phyloP scores from a whole-genome alignment of 2,888 invertebrate species.

The Chymomyza procnemis region DNA sequence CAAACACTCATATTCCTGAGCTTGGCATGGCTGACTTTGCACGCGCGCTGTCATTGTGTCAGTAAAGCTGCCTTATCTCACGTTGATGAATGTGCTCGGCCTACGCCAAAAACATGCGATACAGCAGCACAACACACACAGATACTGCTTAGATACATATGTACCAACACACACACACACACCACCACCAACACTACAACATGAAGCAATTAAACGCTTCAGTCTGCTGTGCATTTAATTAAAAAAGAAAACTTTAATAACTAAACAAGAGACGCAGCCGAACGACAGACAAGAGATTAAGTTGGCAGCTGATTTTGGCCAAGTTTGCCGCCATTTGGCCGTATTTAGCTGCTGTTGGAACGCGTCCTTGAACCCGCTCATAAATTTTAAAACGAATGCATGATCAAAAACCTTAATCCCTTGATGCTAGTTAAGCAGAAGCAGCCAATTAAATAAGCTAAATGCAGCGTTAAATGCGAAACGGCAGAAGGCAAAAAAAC shows the following conservation, averaged over 20 bases:
- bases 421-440: constrained; percentile 62
- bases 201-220: constrained; percentile 50
- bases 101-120: too few species aligned
- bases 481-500: constrained; percentile 25
- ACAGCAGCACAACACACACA: too few species aligned
- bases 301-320: constrained; percentile 4
- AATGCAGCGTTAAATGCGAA: constrained; percentile 63
- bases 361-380: constrained; percentile 23
- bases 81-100: constrained; percentile 51
- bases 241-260: constrained; percentile 50
- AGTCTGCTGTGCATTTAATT: constrained; percentile 49
- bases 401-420: constrained; percentile 67
- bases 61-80: constrained; percentile 52
- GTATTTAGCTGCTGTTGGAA: not conserved
- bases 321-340: not conserved
- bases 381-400: constrained; percentile 63
- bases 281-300: not conserved
- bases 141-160: not conserved
- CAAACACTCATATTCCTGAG: not conserved
- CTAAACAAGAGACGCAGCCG: constrained; percentile 18
- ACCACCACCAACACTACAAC: constrained; percentile 13
- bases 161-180: constrained; percentile 4
- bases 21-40: constrained; percentile 11
- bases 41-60: constrained; percentile 48
- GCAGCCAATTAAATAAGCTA: constrained; percentile 64